phyloP scores from a whole-genome alignment of 2,113 vertebrate genomes.

The Gobius niger region DNA sequence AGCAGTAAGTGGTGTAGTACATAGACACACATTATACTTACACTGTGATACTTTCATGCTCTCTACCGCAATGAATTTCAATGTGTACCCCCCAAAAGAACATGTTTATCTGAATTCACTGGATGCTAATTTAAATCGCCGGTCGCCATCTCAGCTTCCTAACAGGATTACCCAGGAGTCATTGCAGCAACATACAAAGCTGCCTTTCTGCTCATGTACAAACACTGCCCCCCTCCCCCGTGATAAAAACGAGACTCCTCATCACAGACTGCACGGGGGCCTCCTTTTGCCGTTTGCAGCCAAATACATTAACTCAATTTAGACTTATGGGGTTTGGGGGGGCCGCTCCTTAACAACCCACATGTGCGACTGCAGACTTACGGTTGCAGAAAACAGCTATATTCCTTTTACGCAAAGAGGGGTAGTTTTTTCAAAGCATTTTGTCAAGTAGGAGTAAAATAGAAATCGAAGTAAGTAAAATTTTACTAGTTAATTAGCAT shows the following conservation, averaged over 20 bases:
- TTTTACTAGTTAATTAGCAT: too few relatives aligned
- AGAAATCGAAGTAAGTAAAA: too few relatives aligned
- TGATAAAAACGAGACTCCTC: conserved; percentile 68
- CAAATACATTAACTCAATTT: conserved; percentile 72
- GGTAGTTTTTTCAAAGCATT: too few relatives aligned
- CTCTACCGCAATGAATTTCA: neutral
- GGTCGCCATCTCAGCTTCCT: conserved; percentile 21
- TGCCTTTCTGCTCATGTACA: conserved; percentile 56
- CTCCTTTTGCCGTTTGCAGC: conserved; percentile 39
- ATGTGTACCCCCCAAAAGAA: neutral
- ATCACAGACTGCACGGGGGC: conserved; percentile 55
- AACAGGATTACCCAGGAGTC: conserved; percentile 61
- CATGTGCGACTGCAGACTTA: too few relatives aligned
- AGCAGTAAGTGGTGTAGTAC: too few relatives aligned
- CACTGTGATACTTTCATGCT: neutral
- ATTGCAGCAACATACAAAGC: conserved; percentile 45
- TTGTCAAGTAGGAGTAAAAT: too few relatives aligned
- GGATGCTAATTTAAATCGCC: conserved; percentile 22
- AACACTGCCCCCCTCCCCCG: conserved; percentile 35
- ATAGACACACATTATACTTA: too few relatives aligned
- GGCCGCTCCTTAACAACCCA: conserved; percentile 6
- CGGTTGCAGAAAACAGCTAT: too few relatives aligned
- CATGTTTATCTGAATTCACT: neutral
- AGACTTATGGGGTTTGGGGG: conserved; percentile 59
- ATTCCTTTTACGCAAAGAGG: too few relatives aligned